Evolutionary conservation across 1,140 invertebrate species (phyloP).

Genomic region (Aradophagus sp.): DNA sequence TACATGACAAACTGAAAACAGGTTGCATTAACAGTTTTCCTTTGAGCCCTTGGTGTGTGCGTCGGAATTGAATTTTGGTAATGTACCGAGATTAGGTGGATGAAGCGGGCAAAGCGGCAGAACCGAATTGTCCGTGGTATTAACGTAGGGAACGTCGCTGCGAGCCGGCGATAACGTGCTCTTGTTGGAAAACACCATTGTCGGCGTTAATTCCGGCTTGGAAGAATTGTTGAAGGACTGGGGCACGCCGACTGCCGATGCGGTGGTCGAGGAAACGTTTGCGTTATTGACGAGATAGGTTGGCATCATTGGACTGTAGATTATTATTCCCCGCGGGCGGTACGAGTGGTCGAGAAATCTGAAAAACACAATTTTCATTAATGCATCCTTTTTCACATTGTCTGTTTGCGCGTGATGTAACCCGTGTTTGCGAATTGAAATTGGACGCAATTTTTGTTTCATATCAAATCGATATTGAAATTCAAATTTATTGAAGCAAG

Average conservation of each 20-base stretch:
- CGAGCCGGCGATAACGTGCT: conserved; percentile 13
- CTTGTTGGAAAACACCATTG: conserved; percentile 46
- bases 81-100: conserved; percentile 74
- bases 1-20: too few relatives aligned
- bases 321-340: conserved; percentile 69
- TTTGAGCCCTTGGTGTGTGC: too few relatives aligned
- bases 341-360: conserved; percentile 67
- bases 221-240: conserved; percentile 56
- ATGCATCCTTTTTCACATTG: too few relatives aligned
- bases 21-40: too few relatives aligned
- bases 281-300: conserved; percentile 42
- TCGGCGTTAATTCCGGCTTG: conserved; percentile 49
- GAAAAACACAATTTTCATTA: conserved; percentile 36
- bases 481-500: too few relatives aligned
- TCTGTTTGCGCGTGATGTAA: too few relatives aligned
- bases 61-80: conserved; percentile 21
- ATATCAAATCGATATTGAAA: too few relatives aligned
- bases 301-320: conserved; percentile 64
- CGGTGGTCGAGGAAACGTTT: conserved; percentile 60
- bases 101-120: conserved; percentile 68
- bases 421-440: too few relatives aligned
- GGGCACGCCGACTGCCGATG: conserved; percentile 29
- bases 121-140: conserved; percentile 46
- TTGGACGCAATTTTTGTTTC: too few relatives aligned
- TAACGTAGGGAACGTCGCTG: conserved; percentile 41